Evolutionary conservation across 2,888 invertebrate genomes (phyloP).

Genomic region (Microdon myrmicae): DNA sequence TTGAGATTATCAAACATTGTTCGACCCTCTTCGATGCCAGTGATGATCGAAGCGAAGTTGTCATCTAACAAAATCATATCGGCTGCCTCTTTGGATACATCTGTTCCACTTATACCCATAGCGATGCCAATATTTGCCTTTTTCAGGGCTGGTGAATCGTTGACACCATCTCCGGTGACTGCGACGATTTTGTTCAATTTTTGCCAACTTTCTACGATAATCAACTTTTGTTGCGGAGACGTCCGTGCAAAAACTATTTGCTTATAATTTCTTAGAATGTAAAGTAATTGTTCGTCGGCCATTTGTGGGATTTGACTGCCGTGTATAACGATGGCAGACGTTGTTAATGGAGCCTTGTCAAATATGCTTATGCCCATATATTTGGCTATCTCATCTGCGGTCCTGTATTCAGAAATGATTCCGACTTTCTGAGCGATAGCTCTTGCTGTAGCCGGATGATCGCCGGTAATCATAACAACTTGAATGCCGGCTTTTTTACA

Average conservation of each 20-base stretch:
- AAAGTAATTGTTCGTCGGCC: conserved; percentile 66
- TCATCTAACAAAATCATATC: conserved; percentile 84
- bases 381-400: conserved; percentile 75
- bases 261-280: conserved; percentile 69
- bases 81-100: conserved; percentile 77
- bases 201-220: conserved; percentile 77
- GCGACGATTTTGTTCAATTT: conserved; percentile 77
- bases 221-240: conserved; percentile 70
- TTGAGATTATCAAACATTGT: conserved; percentile 80
- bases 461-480: conserved; percentile 78
- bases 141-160: conserved; percentile 78
- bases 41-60: conserved; percentile 82
- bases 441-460: conserved; percentile 79
- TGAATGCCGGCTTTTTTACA: conserved; percentile 79
- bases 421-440: conserved; percentile 77
- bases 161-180: conserved; percentile 80
- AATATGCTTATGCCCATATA: conserved; percentile 70
- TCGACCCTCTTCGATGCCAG: conserved; percentile 77
- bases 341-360: conserved; percentile 66
- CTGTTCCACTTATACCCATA: conserved; percentile 75
- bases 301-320: conserved; percentile 67
- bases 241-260: conserved; percentile 75
- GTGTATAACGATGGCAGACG: conserved; percentile 67
- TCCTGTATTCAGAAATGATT: conserved; percentile 71
- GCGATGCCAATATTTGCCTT: conserved; percentile 79